Conservation (phyloP, 2,888 invertebrate species). For the Pristionchus mayeri region DNA sequence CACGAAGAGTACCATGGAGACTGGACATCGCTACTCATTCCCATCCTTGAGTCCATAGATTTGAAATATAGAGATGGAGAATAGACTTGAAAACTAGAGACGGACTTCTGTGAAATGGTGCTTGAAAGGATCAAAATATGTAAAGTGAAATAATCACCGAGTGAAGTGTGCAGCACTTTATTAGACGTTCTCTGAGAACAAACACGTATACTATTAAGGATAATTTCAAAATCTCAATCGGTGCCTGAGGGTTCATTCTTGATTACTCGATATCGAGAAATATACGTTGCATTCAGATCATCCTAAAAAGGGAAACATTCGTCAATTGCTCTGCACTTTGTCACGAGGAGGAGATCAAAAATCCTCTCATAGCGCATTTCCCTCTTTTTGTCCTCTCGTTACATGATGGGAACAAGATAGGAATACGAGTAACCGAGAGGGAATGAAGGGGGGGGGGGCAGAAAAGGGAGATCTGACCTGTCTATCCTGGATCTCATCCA, state of each 20-base stretch:
- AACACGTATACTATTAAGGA: neutral
- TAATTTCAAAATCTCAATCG: neutral
- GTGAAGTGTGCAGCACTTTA: neutral
- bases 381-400: constrained; percentile 8
- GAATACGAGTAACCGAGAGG: neutral
- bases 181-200: constrained; percentile 10
- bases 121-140: no score
- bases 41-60: no score
- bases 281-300: neutral
- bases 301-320: neutral
- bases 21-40: no score
- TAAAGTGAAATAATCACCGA: neutral
- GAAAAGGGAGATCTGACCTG: neutral
- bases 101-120: neutral
- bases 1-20: no score
- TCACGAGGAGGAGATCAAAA: neutral
- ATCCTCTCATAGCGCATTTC: neutral
- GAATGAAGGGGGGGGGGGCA: neutral
- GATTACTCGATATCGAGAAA: constrained; percentile 10
- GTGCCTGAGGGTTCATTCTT: neutral
- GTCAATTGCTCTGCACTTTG: neutral
- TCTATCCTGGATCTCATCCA: constrained; percentile 28
- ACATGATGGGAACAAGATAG: neutral
- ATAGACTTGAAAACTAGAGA: neutral
- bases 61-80: no score